These are phyloP conservation scores for Kradibia gibbosae DNA, from an alignment of 1,140 invertebrate species.

Conservation along the genomic window DNA sequence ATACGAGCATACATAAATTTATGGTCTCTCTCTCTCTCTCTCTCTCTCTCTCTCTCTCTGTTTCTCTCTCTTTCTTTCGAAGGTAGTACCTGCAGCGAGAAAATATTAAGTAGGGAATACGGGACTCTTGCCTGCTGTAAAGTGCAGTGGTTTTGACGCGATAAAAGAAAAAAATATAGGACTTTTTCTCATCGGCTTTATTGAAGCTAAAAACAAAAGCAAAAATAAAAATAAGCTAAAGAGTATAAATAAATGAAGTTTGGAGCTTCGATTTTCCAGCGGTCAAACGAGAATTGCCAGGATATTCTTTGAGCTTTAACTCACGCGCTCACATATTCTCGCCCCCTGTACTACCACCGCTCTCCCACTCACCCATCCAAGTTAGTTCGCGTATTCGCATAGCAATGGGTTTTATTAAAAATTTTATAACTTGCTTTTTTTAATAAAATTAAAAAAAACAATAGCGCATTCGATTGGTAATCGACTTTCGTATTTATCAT, in stretches of 20 bases:
- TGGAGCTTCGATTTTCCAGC: no score
- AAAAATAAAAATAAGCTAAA: no score
- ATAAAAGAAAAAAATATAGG: no score
- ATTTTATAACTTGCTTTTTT: neutral
- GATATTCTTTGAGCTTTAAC: no score
- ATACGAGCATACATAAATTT: conserved; percentile 22
- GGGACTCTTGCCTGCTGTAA: neutral
- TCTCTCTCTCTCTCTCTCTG: no score
- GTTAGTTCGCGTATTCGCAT: neutral
- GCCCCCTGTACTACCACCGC: no score
- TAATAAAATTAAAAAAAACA: neutral
- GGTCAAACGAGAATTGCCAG: no score
- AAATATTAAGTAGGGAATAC: neutral
- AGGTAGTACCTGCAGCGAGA: neutral
- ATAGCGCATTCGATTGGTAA: neutral
- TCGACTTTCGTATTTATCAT: neutral
- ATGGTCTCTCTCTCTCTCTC: neutral
- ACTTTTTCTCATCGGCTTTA: no score
- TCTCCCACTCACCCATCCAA: neutral
- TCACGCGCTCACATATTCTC: no score
- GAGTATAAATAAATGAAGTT: no score
- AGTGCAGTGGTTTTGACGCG: no score
- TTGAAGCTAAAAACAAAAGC: no score
- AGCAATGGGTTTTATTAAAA: neutral
- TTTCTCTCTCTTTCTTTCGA: neutral